Conservation (phyloP, 2,797 vertebrate genomes). For the Aselliscus stoliczkanus region DNA sequence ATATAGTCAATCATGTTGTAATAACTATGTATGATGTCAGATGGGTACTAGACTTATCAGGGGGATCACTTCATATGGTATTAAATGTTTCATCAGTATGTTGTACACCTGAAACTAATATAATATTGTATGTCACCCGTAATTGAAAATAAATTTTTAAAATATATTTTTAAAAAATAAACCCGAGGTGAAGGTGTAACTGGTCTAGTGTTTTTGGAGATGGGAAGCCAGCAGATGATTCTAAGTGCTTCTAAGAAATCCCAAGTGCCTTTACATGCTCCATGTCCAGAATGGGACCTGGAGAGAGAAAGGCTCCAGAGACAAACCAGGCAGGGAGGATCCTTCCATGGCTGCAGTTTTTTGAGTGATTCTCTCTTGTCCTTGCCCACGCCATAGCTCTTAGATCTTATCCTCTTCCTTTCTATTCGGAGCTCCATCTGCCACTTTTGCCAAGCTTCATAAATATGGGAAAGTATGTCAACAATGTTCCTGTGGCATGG, state of each 20-base stretch:
- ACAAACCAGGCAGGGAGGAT: background rate
- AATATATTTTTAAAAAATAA: background rate
- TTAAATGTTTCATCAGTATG: background rate
- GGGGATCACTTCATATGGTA: background rate
- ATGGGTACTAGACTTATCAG: background rate
- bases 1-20: background rate
- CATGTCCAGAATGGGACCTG: background rate
- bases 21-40: background rate
- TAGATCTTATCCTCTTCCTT: background rate
- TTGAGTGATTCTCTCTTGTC: background rate
- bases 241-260: background rate
- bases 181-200: background rate
- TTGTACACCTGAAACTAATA: background rate
- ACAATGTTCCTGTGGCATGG: background rate
- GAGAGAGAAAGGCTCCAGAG: background rate
- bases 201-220: background rate
- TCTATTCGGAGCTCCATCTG: background rate
- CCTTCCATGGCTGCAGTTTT: background rate
- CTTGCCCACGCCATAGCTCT: background rate
- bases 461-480: background rate
- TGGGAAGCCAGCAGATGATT: background rate
- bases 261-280: background rate
- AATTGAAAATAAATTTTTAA: background rate
- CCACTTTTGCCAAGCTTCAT: background rate
- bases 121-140: background rate